These are phyloP conservation scores for Apotomis capreana DNA, from an alignment of 2,888 invertebrate species.

Conservation along the genomic window DNA sequence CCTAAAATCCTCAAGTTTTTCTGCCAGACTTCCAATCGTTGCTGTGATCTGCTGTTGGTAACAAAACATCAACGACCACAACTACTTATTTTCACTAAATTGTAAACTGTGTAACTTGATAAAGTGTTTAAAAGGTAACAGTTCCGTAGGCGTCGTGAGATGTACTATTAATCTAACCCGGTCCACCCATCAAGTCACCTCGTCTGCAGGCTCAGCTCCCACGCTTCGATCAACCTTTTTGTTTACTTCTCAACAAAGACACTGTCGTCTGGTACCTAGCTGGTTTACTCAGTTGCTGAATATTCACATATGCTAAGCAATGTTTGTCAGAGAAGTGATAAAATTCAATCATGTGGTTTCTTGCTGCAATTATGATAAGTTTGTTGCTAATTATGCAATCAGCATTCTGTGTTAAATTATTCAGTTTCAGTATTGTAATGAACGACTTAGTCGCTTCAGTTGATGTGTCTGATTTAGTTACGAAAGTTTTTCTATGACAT, in stretches of 20 bases:
- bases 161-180: slow-evolving; percentile 66
- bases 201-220: slow-evolving; percentile 66
- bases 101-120: neutral
- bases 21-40: no score
- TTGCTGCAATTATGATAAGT: slow-evolving; percentile 40
- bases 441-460: neutral
- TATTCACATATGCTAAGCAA: slow-evolving; percentile 70
- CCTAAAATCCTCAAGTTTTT: no score
- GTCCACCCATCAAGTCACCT: slow-evolving; percentile 67
- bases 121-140: slow-evolving; percentile 50
- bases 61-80: neutral
- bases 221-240: slow-evolving; percentile 71
- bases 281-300: slow-evolving; percentile 62
- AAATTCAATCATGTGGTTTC: slow-evolving; percentile 53
- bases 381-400: slow-evolving; percentile 33
- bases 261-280: slow-evolving; percentile 51
- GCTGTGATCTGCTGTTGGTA: no score
- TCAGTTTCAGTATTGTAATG: slow-evolving; percentile 23
- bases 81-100: neutral
- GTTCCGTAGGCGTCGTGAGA: slow-evolving; percentile 60
- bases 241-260: slow-evolving; percentile 62
- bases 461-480: neutral
- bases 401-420: slow-evolving; percentile 22
- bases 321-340: slow-evolving; percentile 56
- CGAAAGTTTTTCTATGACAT: slow-evolving; percentile 38